Evolutionary conservation across 2,888 invertebrate genomes (phyloP).

Genomic region (Troglohyphantes excavatus): DNA sequence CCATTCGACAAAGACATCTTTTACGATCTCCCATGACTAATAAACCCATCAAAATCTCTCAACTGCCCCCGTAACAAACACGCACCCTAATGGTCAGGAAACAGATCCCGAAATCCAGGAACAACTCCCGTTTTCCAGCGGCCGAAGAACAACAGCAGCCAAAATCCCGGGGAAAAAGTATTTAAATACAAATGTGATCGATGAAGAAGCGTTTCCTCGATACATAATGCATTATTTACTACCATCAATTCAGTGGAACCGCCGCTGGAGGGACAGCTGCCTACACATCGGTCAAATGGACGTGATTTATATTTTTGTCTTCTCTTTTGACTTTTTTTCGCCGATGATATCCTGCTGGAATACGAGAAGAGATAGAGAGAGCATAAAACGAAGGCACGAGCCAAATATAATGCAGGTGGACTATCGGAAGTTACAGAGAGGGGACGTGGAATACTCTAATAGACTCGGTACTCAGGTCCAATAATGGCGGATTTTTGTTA

Average conservation of each 20-base stretch:
- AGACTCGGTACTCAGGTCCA: background rate
- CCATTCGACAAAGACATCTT: conserved; percentile 1
- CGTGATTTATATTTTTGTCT: conserved; percentile 69
- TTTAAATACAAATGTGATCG: conserved; percentile 73
- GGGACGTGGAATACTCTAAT: conserved; percentile 32
- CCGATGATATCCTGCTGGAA: conserved; percentile 32
- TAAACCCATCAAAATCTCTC: background rate
- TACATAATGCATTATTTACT: conserved; percentile 74
- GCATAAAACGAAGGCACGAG: conserved; percentile 10
- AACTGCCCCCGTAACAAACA: background rate
- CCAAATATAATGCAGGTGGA: conserved; percentile 42
- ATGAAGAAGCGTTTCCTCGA: conserved; percentile 69
- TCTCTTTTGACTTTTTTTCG: conserved; percentile 39
- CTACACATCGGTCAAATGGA: conserved; percentile 69
- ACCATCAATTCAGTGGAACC: conserved; percentile 68
- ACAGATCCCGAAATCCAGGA: background rate
- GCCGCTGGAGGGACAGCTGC: conserved; percentile 54
- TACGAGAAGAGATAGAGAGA: conserved; percentile 8
- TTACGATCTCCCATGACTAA: background rate
- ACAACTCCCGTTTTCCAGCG: background rate
- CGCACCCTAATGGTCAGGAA: background rate
- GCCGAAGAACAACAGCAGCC: background rate
- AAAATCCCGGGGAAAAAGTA: conserved; percentile 38
- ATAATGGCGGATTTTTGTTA: conserved; percentile 37
- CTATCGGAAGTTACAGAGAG: conserved; percentile 31